Evolutionary conservation across 2,888 invertebrate genomes (phyloP).

Genomic region (Pammene fasciana): DNA sequence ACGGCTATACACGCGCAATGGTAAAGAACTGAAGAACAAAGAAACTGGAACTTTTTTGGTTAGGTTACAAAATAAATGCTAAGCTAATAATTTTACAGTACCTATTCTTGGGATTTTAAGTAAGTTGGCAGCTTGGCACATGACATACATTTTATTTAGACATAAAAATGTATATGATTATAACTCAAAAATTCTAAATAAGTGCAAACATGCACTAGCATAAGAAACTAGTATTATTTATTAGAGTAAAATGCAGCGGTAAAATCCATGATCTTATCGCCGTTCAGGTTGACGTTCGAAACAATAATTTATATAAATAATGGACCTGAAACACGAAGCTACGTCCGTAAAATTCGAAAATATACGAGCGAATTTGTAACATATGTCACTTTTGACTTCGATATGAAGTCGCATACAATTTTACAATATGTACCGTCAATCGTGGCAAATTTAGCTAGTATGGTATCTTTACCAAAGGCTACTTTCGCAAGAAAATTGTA

Average conservation of each 20-base stretch:
- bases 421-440: too few relatives aligned
- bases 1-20: too few relatives aligned
- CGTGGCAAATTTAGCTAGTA: too few relatives aligned
- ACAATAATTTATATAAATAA: constrained; percentile 47
- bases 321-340: constrained; percentile 40
- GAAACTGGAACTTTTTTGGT: too few relatives aligned
- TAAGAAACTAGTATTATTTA: background rate
- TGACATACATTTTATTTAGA: background rate
- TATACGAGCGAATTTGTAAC: constrained; percentile 5
- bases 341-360: constrained; percentile 17
- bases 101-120: too few relatives aligned
- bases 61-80: too few relatives aligned
- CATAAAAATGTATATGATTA: background rate
- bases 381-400: constrained; percentile 7
- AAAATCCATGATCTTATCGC: constrained; percentile 37
- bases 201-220: background rate
- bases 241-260: constrained; percentile 31
- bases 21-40: too few relatives aligned
- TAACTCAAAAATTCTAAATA: background rate
- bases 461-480: too few relatives aligned
- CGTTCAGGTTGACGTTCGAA: constrained; percentile 46
- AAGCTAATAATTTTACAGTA: too few relatives aligned
- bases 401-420: background rate
- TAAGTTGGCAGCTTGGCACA: too few relatives aligned
- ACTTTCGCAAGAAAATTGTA: too few relatives aligned